Evolutionary conservation across 1,140 invertebrate genomes (phyloP), one percentile per base, ranked within the genome.

Genomic region (Manduca sexta): DNA sequence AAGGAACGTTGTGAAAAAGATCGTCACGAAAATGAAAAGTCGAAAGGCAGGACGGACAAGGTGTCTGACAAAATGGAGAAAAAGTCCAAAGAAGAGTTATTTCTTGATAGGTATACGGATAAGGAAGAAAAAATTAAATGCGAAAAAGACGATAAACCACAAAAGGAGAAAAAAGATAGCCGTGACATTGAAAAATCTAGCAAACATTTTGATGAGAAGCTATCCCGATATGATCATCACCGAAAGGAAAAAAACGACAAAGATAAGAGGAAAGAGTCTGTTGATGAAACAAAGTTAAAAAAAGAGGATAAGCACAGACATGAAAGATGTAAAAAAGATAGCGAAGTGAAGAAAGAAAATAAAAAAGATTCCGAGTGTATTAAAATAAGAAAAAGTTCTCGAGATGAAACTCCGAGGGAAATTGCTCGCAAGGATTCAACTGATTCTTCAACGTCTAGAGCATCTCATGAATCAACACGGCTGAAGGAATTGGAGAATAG

Each of bases 361-460:
- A 76, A 76, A 65, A 76, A 74, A 58, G 77, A 84, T 38, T 47
- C 45, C 17, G 80, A 84, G 17, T 50, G 43, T 29, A 56, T 45
- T 4, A 82, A 78, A 67, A 74, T 63, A 47, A 55, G 78, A 21
- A 87, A 87, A 64, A 67, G 74, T 45, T 86, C 83, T 13, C 73
- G 82, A 67, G 84, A 87, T 52, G 84, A 87, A 64, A 65, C 69
- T 34, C 64, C 67, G 2, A 73, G 77, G 60, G 86, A 86, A 60
- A 72, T 86, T 17, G 69, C 65, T 55, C 66, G 86, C 4, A 87
- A 87, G 68, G 86, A 87, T 73, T 86, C 84, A 1, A 87, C 84
- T 34, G 86, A 87, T 60, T 86, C 84, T n/a, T 77, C 79, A 12
- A 65, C 80, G n/a, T 87, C 86, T 35, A 76, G 86, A 69, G 69